Conservation (phyloP, 2,888 invertebrate genomes). For the Tanypteryx hageni region DNA sequence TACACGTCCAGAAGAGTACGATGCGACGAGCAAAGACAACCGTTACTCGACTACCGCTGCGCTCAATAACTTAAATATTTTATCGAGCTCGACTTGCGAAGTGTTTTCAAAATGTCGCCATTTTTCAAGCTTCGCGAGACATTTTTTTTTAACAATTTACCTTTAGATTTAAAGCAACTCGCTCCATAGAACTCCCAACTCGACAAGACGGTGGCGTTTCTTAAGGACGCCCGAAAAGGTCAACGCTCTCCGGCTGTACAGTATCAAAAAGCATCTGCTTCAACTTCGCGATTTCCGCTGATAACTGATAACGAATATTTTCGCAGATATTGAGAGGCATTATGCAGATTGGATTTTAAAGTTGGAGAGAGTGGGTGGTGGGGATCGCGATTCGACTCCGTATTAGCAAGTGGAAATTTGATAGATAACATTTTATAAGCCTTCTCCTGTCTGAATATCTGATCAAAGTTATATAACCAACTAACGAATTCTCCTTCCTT, state of each 20-base stretch:
- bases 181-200: neutral
- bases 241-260: neutral
- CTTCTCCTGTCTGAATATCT: neutral
- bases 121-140: too few species aligned
- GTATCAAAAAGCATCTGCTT: neutral
- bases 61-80: too few species aligned
- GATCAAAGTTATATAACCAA: neutral
- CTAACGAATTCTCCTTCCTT: neutral
- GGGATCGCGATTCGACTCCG: neutral
- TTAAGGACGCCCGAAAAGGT: neutral
- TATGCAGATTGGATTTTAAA: constrained; percentile 2
- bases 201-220: neutral
- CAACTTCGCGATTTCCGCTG: neutral
- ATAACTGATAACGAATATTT: neutral
- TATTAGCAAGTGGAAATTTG: constrained; percentile 6
- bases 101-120: too few species aligned
- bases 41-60: too few species aligned
- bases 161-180: too few species aligned
- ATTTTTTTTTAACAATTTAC: too few species aligned
- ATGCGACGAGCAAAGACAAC: too few species aligned
- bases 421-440: neutral
- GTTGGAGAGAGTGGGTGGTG: neutral
- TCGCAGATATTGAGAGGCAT: neutral
- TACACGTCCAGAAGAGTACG: too few species aligned
- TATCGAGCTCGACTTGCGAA: too few species aligned